Evolutionary conservation across 2,888 invertebrate species (phyloP), one percentile per base, ranked within the genome.

Genomic region (Temnothorax unifasciatus): DNA sequence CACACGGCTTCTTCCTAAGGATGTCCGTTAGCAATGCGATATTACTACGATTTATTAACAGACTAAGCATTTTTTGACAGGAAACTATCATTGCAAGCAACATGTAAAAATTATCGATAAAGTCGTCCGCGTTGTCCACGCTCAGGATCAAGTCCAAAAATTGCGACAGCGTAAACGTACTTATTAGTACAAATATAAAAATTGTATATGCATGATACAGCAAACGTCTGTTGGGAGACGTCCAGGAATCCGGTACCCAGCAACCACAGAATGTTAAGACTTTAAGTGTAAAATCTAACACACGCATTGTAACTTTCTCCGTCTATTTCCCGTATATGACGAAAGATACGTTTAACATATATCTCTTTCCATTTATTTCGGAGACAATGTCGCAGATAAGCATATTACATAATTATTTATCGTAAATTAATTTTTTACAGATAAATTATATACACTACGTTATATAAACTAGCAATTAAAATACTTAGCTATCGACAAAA

Each of bases 21-120:
- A 61, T 71, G 3, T 63, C 13, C 5, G 13, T 50, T 25, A 87
- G 41, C 2, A 15, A 25, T 9, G 11, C 41, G n/a, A 87, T 82
- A 6, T 82, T 82, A 4, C 29, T 15, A 2, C 85, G 87, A 6
- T 82, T 82, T 6, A 34, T 38, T 13, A 91, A 21, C 21, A 91
- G 13, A 34, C 69, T 86, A 3, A 71, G 69, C 38, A 86, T 76
- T 81, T 92, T 92, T n/a, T 57, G 82, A 25, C 89, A 87, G 21
- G 75, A 59, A 18, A 75, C 18, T 0, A 87, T 4, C 83, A 87
- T 85, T 9, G 87, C 75, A 8, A 90, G 34, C 0, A 91, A 13
- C 79, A 91, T 69, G 11, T 89, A 92, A n/a, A 87, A 79, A 57
- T 87, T 87, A 3, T 91, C 88, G 1, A 86, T 83, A 18, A 92